phyloP scores from a whole-genome alignment of 2,113 vertebrate species.

The Clarias batrachus region DNA sequence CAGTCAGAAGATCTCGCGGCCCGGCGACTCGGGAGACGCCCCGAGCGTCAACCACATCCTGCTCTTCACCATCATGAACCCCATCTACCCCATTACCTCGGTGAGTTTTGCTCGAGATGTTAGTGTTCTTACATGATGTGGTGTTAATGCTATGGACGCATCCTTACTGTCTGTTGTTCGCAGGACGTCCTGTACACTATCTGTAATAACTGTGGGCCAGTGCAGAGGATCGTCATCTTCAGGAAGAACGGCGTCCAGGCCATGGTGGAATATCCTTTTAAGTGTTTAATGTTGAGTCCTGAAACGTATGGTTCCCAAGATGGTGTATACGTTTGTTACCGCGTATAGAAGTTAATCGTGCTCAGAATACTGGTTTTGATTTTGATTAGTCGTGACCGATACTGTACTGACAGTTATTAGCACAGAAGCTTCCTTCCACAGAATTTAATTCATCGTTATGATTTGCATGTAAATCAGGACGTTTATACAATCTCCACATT shows the following conservation, averaged over 20 bases:
- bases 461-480: too few species aligned
- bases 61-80: conserved; percentile 91
- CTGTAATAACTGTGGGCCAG: conserved; percentile 92
- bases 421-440: too few species aligned
- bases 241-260: conserved; percentile 94
- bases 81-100: conserved; percentile 88
- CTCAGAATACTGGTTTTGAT: too few species aligned
- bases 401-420: too few species aligned
- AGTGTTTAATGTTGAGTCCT: too few species aligned
- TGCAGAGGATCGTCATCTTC: conserved; percentile 96
- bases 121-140: too few species aligned
- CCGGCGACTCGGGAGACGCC: conserved; percentile 83
- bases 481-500: too few species aligned
- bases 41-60: conserved; percentile 90
- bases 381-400: too few species aligned
- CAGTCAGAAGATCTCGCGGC: conserved; percentile 94
- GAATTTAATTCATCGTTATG: too few species aligned
- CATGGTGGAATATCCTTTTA: conserved; percentile 97
- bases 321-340: background rate
- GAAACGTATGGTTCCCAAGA: background rate
- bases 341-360: too few species aligned
- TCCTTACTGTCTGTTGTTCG: background rate
- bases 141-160: too few species aligned
- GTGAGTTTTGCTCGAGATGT: conserved; percentile 28
- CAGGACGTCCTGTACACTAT: conserved; percentile 96